Evolutionary conservation across 2,113 vertebrate genomes (phyloP).

Genomic region (Labrus mixtus): DNA sequence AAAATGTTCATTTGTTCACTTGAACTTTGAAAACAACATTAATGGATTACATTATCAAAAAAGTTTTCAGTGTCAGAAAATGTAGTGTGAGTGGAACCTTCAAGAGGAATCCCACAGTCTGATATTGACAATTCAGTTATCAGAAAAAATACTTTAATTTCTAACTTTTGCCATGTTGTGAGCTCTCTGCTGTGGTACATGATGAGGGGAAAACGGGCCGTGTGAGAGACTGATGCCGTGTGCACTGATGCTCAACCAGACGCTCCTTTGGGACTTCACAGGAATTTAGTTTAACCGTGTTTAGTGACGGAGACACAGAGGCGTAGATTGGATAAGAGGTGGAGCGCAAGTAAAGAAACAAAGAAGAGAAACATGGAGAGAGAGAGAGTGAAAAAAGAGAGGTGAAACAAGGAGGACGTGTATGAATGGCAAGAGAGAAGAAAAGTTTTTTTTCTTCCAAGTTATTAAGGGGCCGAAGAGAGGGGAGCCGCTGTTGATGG

Average conservation of each 20-base stretch:
- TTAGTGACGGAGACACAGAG: slow-evolving; percentile 5
- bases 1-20: too few species aligned
- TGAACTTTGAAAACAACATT: too few species aligned
- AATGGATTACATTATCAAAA: too few species aligned
- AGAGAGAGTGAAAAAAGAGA: slow-evolving; percentile 11
- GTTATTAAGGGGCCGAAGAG: slow-evolving; percentile 50
- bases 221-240: slow-evolving; percentile 26
- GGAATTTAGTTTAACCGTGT: slow-evolving; percentile 60
- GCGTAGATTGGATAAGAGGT: slow-evolving; percentile 25
- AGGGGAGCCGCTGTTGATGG: slow-evolving; percentile 16
- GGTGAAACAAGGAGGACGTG: slow-evolving; percentile 32
- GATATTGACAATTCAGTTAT: background rate
- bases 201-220: background rate
- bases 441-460: background rate
- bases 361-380: slow-evolving; percentile 16
- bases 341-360: slow-evolving; percentile 37
- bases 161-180: background rate
- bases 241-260: slow-evolving; percentile 38
- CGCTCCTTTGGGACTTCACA: slow-evolving; percentile 48
- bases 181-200: background rate
- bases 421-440: slow-evolving; percentile 36
- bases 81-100: too few species aligned
- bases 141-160: background rate
- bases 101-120: too few species aligned
- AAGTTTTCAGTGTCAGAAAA: too few species aligned